Percentiles rank a stretch among this genome's conserved stretches.
Evolutionary conservation across 2,797 vertebrate genomes (phyloP).

Genomic region (Falco naumanni): DNA sequence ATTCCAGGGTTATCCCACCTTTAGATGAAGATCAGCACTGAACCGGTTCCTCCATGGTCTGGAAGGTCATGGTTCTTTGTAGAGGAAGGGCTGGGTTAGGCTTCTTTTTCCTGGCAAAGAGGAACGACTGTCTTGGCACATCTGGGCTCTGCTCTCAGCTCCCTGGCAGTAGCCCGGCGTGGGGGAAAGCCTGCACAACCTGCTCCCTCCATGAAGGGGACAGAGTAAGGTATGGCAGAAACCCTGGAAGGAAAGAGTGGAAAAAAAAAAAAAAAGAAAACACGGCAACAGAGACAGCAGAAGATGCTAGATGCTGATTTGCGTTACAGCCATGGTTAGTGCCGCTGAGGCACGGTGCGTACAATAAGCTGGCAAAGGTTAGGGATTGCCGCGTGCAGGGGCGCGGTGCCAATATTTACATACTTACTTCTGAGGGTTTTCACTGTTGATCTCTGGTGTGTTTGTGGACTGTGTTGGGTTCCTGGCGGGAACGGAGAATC

Average conservation of each 20-base stretch:
- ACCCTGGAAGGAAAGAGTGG: neutral
- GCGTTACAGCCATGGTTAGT: neutral
- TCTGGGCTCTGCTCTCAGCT: neutral
- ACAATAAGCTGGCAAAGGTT: neutral
- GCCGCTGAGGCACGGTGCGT: neutral
- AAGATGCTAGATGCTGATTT: rapidly evolving
- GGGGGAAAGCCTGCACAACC: neutral
- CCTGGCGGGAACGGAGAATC: neutral
- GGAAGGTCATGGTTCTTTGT: neutral
- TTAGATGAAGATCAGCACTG: neutral
- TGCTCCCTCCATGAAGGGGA: rapidly evolving
- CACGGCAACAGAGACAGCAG: neutral
- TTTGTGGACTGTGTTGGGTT: neutral
- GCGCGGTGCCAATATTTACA: neutral
- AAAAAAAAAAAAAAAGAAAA: neutral
- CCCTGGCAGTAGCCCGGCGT: rapidly evolving
- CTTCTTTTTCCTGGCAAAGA: neutral
- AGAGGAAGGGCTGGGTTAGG: neutral
- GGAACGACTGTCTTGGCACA: rapidly evolving
- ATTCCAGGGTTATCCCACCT: neutral
- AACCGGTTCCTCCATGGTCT: neutral
- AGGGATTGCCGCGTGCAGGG: neutral
- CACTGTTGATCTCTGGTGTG: rapidly evolving
- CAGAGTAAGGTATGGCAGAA: neutral
- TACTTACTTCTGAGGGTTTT: neutral